phyloP scores from a whole-genome alignment of 2,888 invertebrate genomes.

The Charanyca ferruginea region DNA sequence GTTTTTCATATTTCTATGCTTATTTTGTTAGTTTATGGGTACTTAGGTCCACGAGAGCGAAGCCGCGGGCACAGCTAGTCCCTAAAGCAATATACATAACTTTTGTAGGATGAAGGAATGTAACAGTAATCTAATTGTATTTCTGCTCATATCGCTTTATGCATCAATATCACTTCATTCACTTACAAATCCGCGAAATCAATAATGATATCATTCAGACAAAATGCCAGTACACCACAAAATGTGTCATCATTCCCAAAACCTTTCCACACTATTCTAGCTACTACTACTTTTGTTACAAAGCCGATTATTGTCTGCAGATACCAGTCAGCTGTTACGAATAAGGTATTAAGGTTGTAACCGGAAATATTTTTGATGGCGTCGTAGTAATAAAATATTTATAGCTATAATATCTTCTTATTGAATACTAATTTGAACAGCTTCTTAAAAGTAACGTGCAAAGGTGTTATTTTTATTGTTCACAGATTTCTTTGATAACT shows the following conservation, averaged over 20 bases:
- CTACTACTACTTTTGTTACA: rapidly evolving
- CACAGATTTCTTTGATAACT: background rate
- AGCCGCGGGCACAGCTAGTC: no score
- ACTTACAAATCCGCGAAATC: conserved; percentile 33
- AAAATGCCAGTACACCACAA: conserved; percentile 1
- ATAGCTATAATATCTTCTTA: conserved; percentile 33
- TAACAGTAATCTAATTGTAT: conserved; percentile 13
- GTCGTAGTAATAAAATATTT: conserved; percentile 53
- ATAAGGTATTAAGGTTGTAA: conserved; percentile 23
- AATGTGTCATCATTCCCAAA: conserved; percentile 8
- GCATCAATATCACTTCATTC: conserved; percentile 5
- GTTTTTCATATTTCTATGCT: no score
- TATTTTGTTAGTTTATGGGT: no score
- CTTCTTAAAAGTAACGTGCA: conserved; percentile 15
- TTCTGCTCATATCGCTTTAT: no score
- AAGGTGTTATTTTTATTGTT: conserved; percentile 37
- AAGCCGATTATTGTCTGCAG: conserved; percentile 4
- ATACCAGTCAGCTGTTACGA: conserved; percentile 8
- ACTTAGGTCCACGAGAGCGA: no score
- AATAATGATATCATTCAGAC: conserved; percentile 41
- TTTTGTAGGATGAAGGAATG: no score
- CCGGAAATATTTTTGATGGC: conserved; percentile 51
- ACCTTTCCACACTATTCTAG: conserved; percentile 3
- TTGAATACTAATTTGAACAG: conserved; percentile 46
- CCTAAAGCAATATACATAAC: no score